phyloP scores from a whole-genome alignment of 2,888 invertebrate genomes.

The Leptogaster cylindrica region DNA sequence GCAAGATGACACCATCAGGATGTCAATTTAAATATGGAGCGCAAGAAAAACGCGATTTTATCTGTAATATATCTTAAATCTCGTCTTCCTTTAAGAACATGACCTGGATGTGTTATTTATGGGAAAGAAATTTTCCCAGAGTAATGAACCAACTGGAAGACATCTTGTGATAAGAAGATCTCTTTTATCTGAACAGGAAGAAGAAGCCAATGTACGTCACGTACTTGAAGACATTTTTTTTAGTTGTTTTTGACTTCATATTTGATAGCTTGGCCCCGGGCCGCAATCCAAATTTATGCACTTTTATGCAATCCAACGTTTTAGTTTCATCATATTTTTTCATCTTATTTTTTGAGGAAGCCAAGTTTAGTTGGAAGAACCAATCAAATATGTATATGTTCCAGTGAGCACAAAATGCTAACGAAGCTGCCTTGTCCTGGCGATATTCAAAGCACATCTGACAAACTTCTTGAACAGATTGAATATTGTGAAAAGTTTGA shows the following conservation, averaged over 20 bases:
- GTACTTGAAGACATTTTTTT: constrained; percentile 28
- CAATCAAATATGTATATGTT: constrained; percentile 38
- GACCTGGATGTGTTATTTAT: constrained; percentile 46
- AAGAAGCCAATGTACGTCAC: constrained; percentile 24
- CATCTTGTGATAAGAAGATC: constrained; percentile 21
- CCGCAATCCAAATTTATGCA: constrained; percentile 43
- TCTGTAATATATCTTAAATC: constrained; percentile 35
- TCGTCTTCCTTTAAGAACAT: constrained; percentile 36
- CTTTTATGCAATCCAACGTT: constrained; percentile 39
- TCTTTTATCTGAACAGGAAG: constrained; percentile 31
- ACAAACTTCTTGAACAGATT: constrained; percentile 12
- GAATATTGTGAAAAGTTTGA: constrained; percentile 10
- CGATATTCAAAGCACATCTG: constrained; percentile 19
- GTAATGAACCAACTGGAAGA: constrained; percentile 38
- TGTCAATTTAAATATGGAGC: constrained; percentile 37
- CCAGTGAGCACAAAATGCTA: constrained; percentile 20
- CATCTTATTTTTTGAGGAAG: constrained; percentile 12
- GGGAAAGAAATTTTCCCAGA: constrained; percentile 31
- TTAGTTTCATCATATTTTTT: no score
- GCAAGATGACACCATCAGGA: not conserved
- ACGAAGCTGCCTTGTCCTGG: constrained; percentile 3
- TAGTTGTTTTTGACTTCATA: constrained; percentile 6
- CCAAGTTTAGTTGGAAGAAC: constrained; percentile 7
- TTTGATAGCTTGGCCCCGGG: constrained; percentile 37
- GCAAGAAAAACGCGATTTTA: constrained; percentile 42